Evolutionary conservation across 2,797 vertebrate species (phyloP).

Genomic region (Cynopterus sphinx): DNA sequence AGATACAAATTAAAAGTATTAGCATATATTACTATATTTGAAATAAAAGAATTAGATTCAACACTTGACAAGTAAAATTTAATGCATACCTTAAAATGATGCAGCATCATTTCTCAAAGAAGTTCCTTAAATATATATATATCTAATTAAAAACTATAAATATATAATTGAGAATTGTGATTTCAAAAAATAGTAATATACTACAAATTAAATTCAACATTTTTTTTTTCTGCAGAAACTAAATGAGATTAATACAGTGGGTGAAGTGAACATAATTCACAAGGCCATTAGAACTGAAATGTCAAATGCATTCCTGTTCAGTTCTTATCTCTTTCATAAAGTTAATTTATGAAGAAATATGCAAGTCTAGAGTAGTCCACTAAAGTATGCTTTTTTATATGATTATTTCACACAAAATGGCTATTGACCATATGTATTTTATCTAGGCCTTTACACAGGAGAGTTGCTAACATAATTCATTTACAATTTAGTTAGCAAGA

Average conservation of each 20-base stretch:
- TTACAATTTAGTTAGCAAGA: conserved; percentile 60
- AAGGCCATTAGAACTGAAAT: conserved; percentile 49
- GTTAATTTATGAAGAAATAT: conserved; percentile 70
- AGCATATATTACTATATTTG: not conserved
- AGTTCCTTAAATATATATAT: not conserved
- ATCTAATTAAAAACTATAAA: not conserved
- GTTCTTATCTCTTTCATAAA: conserved; percentile 61
- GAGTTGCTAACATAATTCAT: conserved; percentile 63
- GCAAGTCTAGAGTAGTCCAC: not conserved
- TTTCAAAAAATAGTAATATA: conserved; percentile 34
- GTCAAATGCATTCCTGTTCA: conserved; percentile 22
- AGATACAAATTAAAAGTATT: not conserved
- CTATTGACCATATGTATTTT: conserved; percentile 57
- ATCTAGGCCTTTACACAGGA: not conserved
- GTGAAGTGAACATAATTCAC: conserved; percentile 57
- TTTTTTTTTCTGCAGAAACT: not conserved
- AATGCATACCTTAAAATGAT: not conserved
- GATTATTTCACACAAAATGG: conserved; percentile 43
- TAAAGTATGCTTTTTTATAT: conserved; percentile 26
- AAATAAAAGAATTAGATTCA: conserved; percentile 16
- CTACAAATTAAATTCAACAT: not conserved
- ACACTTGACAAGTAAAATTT: not conserved
- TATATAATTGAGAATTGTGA: not conserved
- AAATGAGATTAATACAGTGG: conserved; percentile 51
- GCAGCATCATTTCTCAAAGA: not conserved